Evolutionary conservation across 2,888 invertebrate genomes (phyloP).

Genomic region (Steinernema scapterisci): DNA sequence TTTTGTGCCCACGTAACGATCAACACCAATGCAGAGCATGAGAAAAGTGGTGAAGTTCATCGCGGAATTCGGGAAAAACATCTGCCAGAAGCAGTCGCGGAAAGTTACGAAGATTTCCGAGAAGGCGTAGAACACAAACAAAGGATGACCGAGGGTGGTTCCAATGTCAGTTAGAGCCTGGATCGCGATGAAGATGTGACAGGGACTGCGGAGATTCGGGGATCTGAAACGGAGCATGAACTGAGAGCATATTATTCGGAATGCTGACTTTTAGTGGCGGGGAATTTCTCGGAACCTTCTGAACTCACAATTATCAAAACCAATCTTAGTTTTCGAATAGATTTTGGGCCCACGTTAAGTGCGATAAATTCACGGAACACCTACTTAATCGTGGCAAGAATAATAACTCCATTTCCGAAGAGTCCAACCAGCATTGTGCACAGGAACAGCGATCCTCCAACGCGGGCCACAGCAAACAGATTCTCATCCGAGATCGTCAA

Average conservation of each 20-base stretch:
- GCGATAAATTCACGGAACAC: too few relatives aligned
- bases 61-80: neutral
- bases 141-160: neutral
- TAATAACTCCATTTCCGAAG: neutral
- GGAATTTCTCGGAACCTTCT: too few relatives aligned
- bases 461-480: neutral
- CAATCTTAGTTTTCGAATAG: too few relatives aligned
- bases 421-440: neutral
- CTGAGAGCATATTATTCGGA: too few relatives aligned
- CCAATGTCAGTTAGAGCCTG: neutral
- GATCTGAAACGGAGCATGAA: too few relatives aligned
- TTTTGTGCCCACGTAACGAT: neutral
- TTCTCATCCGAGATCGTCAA: neutral
- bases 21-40: neutral
- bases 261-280: too few relatives aligned
- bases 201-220: neutral
- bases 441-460: neutral
- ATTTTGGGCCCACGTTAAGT: too few relatives aligned
- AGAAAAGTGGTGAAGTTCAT: neutral
- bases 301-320: neutral
- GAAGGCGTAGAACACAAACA: neutral
- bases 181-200: slow-evolving; percentile 1
- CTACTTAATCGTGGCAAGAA: neutral
- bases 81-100: neutral
- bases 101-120: neutral